Conservation (phyloP, 37 sponge, comb jelly and placozoan species). For the Bolinopsis microptera region DNA sequence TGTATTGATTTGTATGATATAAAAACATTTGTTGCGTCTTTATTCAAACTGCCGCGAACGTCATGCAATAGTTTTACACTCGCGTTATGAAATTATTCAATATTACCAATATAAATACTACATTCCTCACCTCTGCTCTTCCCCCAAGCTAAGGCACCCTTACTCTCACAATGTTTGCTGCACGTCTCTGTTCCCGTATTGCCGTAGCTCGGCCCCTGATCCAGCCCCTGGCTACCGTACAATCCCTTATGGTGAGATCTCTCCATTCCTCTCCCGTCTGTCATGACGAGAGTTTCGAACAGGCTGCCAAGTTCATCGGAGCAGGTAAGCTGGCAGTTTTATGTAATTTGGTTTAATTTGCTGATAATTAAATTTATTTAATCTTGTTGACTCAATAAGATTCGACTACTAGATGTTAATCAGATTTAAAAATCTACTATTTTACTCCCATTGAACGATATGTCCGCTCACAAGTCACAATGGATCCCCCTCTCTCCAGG, state of each 20-base stretch:
- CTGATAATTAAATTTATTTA: not conserved
- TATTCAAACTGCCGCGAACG: too few species aligned
- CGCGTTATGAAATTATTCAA: too few species aligned
- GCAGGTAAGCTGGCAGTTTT: constrained; percentile 6
- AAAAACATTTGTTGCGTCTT: too few species aligned
- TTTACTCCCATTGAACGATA: too few species aligned
- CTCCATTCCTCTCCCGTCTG: not conserved
- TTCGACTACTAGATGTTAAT: not conserved
- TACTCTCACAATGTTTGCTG: not conserved
- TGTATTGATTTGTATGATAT: too few species aligned
- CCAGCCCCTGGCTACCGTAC: constrained; percentile 62
- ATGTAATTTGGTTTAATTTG: not conserved
- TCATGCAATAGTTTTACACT: too few species aligned
- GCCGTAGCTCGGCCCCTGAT: constrained; percentile 48
- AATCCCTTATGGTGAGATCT: not conserved
- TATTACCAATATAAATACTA: too few species aligned
- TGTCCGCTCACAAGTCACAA: too few species aligned
- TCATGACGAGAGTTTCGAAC: constrained; percentile 53
- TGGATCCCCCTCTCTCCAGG: not conserved
- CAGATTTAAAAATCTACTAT: not conserved
- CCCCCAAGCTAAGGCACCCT: too few species aligned
- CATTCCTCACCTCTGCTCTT: too few species aligned
- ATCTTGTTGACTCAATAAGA: not conserved
- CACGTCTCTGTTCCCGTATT: constrained; percentile 10
- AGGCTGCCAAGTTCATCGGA: constrained; percentile 62